These are phyloP conservation scores for Eumaeus atala DNA, from an alignment of 1,140 invertebrate genomes.

Conservation along the genomic window DNA sequence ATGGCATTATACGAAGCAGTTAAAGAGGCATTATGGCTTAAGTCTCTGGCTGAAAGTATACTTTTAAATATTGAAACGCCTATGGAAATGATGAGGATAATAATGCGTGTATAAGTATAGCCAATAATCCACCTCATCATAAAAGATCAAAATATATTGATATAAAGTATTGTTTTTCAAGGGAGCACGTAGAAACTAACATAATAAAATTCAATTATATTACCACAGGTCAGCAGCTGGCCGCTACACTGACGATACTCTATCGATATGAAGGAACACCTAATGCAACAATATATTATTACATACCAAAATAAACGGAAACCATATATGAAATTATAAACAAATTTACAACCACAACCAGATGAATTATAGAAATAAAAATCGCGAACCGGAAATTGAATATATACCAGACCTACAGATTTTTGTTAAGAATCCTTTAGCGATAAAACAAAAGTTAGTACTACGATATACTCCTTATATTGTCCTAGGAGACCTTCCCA, in stretches of 20 bases:
- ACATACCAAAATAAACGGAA: too few relatives aligned
- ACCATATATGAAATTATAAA: too few relatives aligned
- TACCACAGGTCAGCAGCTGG: conserved; percentile 19
- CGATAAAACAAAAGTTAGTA: conserved; percentile 20
- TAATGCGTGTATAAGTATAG: conserved; percentile 23
- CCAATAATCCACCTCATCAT: conserved; percentile 21
- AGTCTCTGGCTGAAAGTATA: conserved; percentile 20
- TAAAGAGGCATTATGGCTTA: conserved; percentile 35
- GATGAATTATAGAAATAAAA: conserved; percentile 20
- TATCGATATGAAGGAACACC: too few relatives aligned
- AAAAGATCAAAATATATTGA: conserved; percentile 25
- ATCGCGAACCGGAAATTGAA: conserved; percentile 21
- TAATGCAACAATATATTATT: too few relatives aligned
- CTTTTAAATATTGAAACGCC: not conserved
- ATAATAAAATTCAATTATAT: conserved; percentile 24
- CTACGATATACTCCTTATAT: conserved; percentile 14
- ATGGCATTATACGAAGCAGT: conserved; percentile 39
- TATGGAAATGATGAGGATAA: not conserved
- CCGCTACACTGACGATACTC: too few relatives aligned
- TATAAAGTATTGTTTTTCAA: conserved; percentile 21
- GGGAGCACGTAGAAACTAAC: conserved; percentile 24
- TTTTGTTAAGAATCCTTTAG: conserved; percentile 21
- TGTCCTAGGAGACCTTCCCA: conserved; percentile 15
- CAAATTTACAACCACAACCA: not conserved
- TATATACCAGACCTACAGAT: conserved; percentile 22